Evolutionary conservation across 2,888 invertebrate genomes (phyloP), one percentile per base, ranked within the genome.

Genomic region (Nomada ruficornis): DNA sequence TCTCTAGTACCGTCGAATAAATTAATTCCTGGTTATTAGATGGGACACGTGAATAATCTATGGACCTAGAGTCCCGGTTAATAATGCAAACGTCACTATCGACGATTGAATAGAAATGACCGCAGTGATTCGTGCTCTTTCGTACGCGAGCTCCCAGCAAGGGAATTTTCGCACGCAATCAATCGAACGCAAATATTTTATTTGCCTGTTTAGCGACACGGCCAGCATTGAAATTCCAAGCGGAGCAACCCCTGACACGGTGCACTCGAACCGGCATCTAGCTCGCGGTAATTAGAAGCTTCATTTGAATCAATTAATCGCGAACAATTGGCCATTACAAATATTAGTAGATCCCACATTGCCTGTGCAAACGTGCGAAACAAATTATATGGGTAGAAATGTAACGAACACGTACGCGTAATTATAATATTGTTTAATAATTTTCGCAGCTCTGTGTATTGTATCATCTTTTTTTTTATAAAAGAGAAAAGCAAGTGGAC

Each of bases 11-110:
- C 80, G 78, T 71, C 77, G 83, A 87, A 85, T 85, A 82, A 87
- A 87, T 85, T 85, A 82, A 87, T 85, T 78, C 67, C 77, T 62
- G 65, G 68, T 80, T 81, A 83, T 62, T 80, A 77, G 80, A 67
- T 29, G 57, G 57, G 29, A 20, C 59, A 20, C 71, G 65, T 72
- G 67, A 68, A 83, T 85, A 67, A 72, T 80, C 57, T 79, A 80
- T 81, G 83, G 57, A 57, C 23, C 77, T 69, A 63, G 67, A 67
- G 55, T 57, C 64, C 68, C 63, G 36, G 74, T 80, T 87, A 82
- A 85, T 85, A 82, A 83, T 76, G 74, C 54, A 44, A 23, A 42
- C 62, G 63, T 64, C 75, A 65, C 54, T 60, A 26, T 57, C 50
- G 80, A 81, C 77, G 78, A 81, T 85, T 76, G 76, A 84, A 77